phyloP scores from a whole-genome alignment of 2,113 vertebrate genomes.

The Centropus unirufus region DNA sequence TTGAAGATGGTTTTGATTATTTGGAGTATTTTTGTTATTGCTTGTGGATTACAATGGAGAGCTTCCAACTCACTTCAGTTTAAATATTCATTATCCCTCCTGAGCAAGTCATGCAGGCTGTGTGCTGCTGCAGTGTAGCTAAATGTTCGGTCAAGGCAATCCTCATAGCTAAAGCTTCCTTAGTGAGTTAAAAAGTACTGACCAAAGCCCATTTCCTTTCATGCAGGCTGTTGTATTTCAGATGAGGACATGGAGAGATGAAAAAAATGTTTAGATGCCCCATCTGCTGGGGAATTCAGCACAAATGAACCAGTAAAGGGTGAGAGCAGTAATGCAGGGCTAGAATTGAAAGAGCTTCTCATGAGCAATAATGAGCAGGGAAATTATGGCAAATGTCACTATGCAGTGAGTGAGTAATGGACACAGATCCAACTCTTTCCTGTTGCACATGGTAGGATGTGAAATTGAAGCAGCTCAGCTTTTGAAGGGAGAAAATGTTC shows the following conservation, averaged over 20 bases:
- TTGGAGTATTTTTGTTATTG: neutral
- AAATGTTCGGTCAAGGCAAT: neutral
- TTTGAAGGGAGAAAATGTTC: neutral
- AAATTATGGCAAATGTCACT: neutral
- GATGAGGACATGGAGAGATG: neutral
- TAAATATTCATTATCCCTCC: neutral
- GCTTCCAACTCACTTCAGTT: neutral
- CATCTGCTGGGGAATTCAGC: neutral
- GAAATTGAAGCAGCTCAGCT: constrained; percentile 22
- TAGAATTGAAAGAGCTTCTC: neutral
- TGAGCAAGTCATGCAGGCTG: neutral
- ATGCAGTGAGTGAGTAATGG: neutral
- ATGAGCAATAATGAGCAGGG: neutral
- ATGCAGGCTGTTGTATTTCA: neutral
- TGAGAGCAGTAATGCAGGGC: neutral
- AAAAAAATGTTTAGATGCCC: neutral
- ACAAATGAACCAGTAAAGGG: neutral
- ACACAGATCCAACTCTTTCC: neutral
- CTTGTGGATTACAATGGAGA: neutral
- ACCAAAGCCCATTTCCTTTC: neutral
- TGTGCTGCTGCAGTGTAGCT: neutral
- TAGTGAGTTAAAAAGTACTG: neutral
- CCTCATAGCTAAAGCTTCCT: neutral
- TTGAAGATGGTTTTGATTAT: neutral
- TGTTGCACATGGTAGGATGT: neutral